Evolutionary conservation across 2,888 invertebrate genomes (phyloP).

Genomic region (Brachyopa scutellaris): DNA sequence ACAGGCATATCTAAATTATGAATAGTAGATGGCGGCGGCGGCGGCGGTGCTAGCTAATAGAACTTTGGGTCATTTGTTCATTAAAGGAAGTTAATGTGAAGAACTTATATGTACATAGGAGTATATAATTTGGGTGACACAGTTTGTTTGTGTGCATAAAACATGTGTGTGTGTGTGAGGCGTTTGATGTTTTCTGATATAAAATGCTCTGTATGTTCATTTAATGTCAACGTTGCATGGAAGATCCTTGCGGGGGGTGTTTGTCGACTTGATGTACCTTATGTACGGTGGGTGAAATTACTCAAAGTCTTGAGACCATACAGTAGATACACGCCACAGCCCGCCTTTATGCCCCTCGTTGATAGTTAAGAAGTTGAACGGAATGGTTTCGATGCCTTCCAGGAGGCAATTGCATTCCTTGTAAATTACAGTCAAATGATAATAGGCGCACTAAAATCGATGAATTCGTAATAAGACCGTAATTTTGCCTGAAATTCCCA

Average conservation of each 20-base stretch:
- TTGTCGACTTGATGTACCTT: not conserved
- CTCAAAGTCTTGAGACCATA: conserved; percentile 14
- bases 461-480: too few species aligned
- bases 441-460: not conserved
- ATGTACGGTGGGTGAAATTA: conserved; percentile 32
- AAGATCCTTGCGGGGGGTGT: conserved; percentile 19
- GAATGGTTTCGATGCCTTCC: too few species aligned
- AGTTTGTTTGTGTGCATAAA: not conserved
- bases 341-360: not conserved
- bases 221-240: conserved; percentile 57
- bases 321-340: not conserved
- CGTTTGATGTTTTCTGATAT: conserved; percentile 64
- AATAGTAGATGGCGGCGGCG: conserved; percentile 59
- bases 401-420: conserved; percentile 26
- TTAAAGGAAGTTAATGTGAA: conserved; percentile 69
- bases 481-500: too few species aligned
- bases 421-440: conserved; percentile 5
- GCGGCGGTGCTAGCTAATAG: conserved; percentile 52
- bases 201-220: conserved; percentile 61
- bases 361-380: conserved; percentile 6
- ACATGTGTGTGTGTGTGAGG: conserved; percentile 38
- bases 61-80: conserved; percentile 68
- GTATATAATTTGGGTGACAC: conserved; percentile 35
- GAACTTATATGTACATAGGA: too few species aligned
- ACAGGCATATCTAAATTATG: conserved; percentile 72